phyloP scores from a whole-genome alignment of 2,888 invertebrate genomes.

The Nasonovia ribisnigri region DNA sequence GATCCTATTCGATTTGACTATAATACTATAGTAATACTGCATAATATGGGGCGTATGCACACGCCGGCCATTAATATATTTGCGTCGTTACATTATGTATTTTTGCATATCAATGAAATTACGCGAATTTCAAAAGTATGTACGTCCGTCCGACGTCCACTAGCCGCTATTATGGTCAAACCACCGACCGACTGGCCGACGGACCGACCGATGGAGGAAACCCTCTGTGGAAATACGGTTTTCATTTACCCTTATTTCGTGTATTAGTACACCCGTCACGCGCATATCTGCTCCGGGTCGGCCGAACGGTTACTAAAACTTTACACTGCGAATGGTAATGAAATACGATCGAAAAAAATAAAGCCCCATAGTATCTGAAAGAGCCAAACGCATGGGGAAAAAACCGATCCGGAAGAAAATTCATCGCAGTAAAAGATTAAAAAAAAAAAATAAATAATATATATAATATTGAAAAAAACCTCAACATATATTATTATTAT shows the following conservation, averaged over 20 bases:
- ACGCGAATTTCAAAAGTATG: not conserved
- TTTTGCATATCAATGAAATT: constrained; percentile 23
- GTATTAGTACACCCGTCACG: constrained; percentile 37
- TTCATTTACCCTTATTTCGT: constrained; percentile 1
- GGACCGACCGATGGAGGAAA: not conserved
- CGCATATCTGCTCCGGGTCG: not conserved
- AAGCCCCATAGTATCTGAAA: not conserved
- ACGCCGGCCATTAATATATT: not conserved
- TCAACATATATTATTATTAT: not conserved
- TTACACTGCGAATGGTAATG: not conserved
- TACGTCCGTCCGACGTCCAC: not conserved
- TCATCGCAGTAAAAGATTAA: not conserved
- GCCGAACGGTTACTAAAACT: not conserved
- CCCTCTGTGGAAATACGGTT: constrained; percentile 1
- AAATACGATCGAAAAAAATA: not conserved
- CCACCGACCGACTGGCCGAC: not conserved
- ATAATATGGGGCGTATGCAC: not conserved
- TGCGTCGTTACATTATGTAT: not conserved
- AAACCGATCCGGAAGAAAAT: not conserved
- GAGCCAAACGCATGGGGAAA: not conserved
- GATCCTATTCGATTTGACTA: not conserved
- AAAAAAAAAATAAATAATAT: not conserved
- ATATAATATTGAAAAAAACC: too few relatives aligned
- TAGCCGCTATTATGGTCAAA: not conserved
- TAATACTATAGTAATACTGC: not conserved